Evolutionary conservation across 2,797 vertebrate species (phyloP).

Genomic region (Hipposideros larvatus): DNA sequence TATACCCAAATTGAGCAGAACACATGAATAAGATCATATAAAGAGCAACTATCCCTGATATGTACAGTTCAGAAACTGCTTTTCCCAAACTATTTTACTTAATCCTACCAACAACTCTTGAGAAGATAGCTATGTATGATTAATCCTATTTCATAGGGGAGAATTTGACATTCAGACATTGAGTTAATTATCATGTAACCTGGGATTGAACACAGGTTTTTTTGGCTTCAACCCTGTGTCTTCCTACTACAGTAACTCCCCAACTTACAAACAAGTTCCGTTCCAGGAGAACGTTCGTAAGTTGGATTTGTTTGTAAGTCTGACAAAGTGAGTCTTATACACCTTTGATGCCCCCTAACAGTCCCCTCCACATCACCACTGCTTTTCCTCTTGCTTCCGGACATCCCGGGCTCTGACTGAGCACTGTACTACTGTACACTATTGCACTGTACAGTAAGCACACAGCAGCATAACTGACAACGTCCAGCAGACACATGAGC

Average conservation of each 20-base stretch:
- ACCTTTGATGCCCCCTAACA: no score
- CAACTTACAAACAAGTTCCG: no score
- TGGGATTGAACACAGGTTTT: conserved; percentile 13
- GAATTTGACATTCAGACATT: background rate
- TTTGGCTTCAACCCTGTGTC: background rate
- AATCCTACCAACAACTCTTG: background rate
- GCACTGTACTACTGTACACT: no score
- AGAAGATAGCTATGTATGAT: background rate
- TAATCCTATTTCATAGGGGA: background rate
- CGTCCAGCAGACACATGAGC: no score
- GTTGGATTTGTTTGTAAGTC: no score
- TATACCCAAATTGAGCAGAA: background rate
- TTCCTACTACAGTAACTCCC: background rate
- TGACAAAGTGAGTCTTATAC: no score
- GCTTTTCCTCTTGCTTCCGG: no score
- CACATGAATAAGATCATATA: background rate
- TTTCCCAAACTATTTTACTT: conserved; percentile 30
- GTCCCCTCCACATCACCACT: no score
- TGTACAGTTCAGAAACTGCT: conserved; percentile 5
- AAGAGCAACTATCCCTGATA: background rate
- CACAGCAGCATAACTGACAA: no score
- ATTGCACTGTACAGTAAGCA: no score
- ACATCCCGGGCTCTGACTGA: no score
- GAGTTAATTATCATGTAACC: background rate
- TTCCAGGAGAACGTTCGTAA: no score